A percentile compares a stretch with the other conserved stretches of the same genome.
These are phyloP conservation scores for Tetropium fuscum DNA, from an alignment of 2,888 invertebrate genomes.

Conservation along the genomic window DNA sequence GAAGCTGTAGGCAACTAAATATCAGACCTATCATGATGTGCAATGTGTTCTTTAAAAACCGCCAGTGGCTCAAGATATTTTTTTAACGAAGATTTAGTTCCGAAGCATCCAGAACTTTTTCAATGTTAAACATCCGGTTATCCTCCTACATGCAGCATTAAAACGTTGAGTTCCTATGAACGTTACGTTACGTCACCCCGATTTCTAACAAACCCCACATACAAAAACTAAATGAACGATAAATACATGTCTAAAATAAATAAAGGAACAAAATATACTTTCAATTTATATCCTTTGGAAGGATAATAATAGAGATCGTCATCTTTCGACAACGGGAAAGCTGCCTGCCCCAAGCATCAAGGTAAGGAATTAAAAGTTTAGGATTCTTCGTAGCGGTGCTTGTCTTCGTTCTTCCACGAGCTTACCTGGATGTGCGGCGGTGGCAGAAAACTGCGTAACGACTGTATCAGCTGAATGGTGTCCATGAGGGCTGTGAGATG, in stretches of 20 bases:
- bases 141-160: no score
- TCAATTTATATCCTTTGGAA: constrained; percentile 52
- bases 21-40: no score
- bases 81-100: no score
- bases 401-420: constrained; percentile 90
- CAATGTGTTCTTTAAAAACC: no score
- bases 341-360: constrained; percentile 19
- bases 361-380: constrained; percentile 22
- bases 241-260: no score
- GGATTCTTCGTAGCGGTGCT: constrained; percentile 68
- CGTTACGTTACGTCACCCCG: no score
- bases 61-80: no score
- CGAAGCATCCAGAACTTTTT: no score
- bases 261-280: constrained; percentile 43
- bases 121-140: no score
- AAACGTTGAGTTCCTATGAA: no score
- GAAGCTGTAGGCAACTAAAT: no score
- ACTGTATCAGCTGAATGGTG: constrained; percentile 88
- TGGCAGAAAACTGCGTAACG: constrained; percentile 84
- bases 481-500: constrained; percentile 80
- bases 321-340: constrained; percentile 30
- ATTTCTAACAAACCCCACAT: background rate
- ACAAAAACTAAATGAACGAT: constrained; percentile 14
- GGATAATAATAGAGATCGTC: constrained; percentile 41
- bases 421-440: constrained; percentile 91